A percentile compares a stretch with the other conserved stretches of the same genome.
Conservation (phyloP, 2,113 vertebrate species). For the Gymnocephalus cernua region DNA sequence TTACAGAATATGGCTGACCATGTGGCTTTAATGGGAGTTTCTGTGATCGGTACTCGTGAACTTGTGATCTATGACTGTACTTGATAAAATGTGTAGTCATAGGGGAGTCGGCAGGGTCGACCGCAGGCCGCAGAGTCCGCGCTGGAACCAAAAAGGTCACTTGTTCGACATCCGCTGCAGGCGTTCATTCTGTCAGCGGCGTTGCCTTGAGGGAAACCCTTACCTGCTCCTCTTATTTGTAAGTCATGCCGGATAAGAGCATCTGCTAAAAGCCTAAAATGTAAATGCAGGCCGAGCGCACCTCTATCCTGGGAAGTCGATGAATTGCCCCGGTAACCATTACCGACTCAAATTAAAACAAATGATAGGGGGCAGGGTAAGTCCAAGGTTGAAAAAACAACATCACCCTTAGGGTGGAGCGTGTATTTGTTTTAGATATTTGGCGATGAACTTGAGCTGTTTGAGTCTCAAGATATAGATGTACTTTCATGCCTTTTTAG, state of each 20-base stretch:
- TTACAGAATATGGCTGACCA: too few species aligned
- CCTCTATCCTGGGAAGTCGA: slow-evolving; percentile 42
- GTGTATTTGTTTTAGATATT: not conserved
- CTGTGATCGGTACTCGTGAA: not conserved
- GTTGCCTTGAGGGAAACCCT: slow-evolving; percentile 15
- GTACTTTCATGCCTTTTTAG: not conserved
- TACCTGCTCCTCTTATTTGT: slow-evolving; percentile 30
- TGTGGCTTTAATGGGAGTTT: not conserved
- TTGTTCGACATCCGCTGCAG: slow-evolving; percentile 17
- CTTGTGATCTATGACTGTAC: not conserved
- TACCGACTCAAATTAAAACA: slow-evolving; percentile 53
- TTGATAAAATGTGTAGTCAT: not conserved
- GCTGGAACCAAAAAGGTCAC: slow-evolving; percentile 11
- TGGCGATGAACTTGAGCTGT: not conserved
- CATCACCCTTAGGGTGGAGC: slow-evolving; percentile 10
- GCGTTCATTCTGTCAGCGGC: slow-evolving; percentile 10
- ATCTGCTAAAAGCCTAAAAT: slow-evolving; percentile 63
- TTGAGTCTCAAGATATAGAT: not conserved
- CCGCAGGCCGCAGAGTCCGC: not conserved
- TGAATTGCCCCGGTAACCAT: slow-evolving; percentile 45
- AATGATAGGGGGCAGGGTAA: slow-evolving; percentile 24
- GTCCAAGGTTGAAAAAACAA: not conserved
- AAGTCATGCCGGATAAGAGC: slow-evolving; percentile 23
- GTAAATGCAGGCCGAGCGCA: slow-evolving; percentile 44
- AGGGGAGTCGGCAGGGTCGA: not conserved